Conservation (phyloP, 2,888 invertebrate species). For the Dilophus febrilis region DNA sequence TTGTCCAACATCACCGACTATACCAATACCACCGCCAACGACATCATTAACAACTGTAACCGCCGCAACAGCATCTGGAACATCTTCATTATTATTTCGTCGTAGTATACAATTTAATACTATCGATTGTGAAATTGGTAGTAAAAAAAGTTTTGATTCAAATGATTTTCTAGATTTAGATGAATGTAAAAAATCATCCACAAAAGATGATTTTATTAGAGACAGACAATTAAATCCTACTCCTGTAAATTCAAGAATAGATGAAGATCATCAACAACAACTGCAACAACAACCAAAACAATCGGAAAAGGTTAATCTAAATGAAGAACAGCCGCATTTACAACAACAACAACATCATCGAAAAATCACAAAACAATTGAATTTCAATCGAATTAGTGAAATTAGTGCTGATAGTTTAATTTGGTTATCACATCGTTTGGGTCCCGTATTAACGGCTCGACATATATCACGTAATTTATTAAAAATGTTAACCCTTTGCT, state of each 20-base stretch:
- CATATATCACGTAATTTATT: conserved; percentile 80
- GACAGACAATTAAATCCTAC: not conserved
- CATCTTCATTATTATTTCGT: conserved; percentile 17
- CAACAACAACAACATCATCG: conserved; percentile 12
- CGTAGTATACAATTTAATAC: conserved; percentile 34
- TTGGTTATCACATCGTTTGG: conserved; percentile 85
- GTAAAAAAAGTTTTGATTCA: conserved; percentile 35
- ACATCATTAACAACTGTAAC: too few species aligned
- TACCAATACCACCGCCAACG: conserved; percentile 51
- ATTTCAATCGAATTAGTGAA: conserved; percentile 42
- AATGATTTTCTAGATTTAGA: conserved; percentile 20
- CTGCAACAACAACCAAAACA: conserved; percentile 3
- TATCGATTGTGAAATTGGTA: conserved; percentile 45
- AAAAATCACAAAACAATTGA: too few species aligned
- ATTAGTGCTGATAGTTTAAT: conserved; percentile 76
- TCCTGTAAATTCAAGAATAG: not conserved
- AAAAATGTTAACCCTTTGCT: conserved; percentile 87
- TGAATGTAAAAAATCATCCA: not conserved
- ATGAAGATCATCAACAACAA: conserved; percentile 6
- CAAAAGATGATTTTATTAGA: conserved; percentile 5
- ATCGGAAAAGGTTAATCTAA: too few species aligned
- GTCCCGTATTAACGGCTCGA: conserved; percentile 84
- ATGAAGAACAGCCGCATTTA: conserved; percentile 22
- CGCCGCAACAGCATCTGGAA: too few species aligned
- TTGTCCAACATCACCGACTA: conserved; percentile 43